Conservation (phyloP, 2,888 invertebrate genomes). For the Malachius bipustulatus region DNA sequence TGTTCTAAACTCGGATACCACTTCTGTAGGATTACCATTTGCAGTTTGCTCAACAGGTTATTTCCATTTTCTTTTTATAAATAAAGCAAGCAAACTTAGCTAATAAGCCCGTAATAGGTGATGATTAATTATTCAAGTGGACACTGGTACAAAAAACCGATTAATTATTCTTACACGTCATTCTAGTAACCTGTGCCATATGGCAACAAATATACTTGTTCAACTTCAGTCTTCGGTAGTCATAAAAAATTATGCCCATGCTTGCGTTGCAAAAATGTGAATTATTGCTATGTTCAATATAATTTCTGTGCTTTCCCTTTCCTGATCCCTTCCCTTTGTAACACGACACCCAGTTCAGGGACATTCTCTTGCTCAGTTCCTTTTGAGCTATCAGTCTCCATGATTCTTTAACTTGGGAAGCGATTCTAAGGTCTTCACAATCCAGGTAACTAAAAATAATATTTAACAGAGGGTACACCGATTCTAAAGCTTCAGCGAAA, state of each 20-base stretch:
- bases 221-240: conserved; percentile 22
- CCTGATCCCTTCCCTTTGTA: conserved; percentile 13
- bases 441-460: conserved; percentile 26
- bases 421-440: conserved; percentile 24
- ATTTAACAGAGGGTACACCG: conserved; percentile 27
- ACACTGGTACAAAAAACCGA: too few relatives aligned
- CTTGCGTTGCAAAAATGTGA: conserved; percentile 23
- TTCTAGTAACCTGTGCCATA: conserved; percentile 8
- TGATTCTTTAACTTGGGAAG: conserved; percentile 22
- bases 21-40: too few relatives aligned
- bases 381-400: conserved; percentile 25
- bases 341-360: conserved; percentile 27
- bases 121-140: too few relatives aligned
- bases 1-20: too few relatives aligned
- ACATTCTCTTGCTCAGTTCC: conserved; percentile 21
- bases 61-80: too few relatives aligned
- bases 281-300: conserved; percentile 22
- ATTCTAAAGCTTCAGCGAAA: conserved; percentile 25
- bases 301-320: conserved; percentile 15
- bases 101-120: too few relatives aligned
- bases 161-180: too few relatives aligned
- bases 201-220: conserved; percentile 26
- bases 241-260: conserved; percentile 26
- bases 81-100: too few relatives aligned
- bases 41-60: too few relatives aligned